A percentile compares a stretch with the other conserved stretches of the same genome.
These are phyloP conservation scores for Myotis planiceps DNA, from an alignment of 2,797 vertebrate species.

Conservation along the genomic window DNA sequence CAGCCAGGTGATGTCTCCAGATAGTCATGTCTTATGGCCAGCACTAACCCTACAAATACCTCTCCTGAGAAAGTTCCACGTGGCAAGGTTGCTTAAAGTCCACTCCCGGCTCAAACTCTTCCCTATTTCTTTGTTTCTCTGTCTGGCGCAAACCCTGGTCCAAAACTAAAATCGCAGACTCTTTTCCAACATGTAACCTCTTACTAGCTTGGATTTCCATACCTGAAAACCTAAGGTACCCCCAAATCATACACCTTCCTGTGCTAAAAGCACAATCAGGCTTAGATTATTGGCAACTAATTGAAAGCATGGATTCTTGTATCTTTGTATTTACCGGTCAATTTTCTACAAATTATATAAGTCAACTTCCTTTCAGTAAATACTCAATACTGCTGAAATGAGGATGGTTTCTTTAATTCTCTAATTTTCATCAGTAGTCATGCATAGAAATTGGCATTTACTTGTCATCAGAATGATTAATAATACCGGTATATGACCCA, in stretches of 20 bases:
- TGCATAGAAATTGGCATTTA: not conserved
- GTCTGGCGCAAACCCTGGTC: not conserved
- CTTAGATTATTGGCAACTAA: not conserved
- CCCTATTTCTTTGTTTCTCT: not conserved
- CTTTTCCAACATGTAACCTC: not conserved
- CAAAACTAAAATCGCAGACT: not conserved
- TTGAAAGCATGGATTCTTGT: not conserved
- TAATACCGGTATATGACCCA: not conserved
- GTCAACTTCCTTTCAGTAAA: conserved; percentile 27
- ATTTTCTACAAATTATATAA: conserved; percentile 43
- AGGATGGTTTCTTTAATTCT: conserved; percentile 35
- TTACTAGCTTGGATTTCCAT: not conserved
- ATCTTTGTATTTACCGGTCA: not conserved
- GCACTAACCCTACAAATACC: not conserved
- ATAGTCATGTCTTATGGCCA: not conserved
- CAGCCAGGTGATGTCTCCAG: not conserved
- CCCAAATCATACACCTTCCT: not conserved
- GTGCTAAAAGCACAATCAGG: not conserved
- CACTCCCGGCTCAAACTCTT: not conserved
- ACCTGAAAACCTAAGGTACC: not conserved
- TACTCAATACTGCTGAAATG: conserved; percentile 48
- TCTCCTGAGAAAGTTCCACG: not conserved
- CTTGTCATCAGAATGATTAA: conserved; percentile 33
- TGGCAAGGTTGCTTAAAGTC: not conserved
- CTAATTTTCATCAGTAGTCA: conserved; percentile 11